Evolutionary conservation across 2,797 vertebrate genomes (phyloP).

Genomic region (Presbytis comata): DNA sequence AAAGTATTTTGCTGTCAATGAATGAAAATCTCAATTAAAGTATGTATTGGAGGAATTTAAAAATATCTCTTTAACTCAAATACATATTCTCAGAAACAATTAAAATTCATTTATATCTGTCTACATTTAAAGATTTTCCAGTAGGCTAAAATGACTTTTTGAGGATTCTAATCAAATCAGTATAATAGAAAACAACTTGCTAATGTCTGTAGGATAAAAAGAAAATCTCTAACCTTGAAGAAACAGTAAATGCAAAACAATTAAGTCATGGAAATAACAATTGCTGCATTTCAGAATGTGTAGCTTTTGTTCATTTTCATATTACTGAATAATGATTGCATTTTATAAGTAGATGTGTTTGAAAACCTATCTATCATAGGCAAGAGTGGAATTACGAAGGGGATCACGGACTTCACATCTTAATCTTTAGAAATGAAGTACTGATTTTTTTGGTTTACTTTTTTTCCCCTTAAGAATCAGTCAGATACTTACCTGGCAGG

Average conservation of each 20-base stretch:
- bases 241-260: slow-evolving; percentile 39
- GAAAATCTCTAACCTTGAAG: slow-evolving; percentile 40
- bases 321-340: not conserved
- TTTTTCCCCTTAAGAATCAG: not conserved
- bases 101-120: slow-evolving; percentile 66
- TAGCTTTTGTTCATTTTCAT: not conserved
- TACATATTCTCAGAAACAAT: slow-evolving; percentile 69
- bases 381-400: not conserved
- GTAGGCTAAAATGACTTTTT: slow-evolving; percentile 67
- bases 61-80: slow-evolving; percentile 58
- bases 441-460: not conserved
- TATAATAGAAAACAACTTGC: slow-evolving; percentile 10
- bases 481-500: not conserved
- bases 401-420: not conserved
- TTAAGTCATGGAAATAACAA: not conserved
- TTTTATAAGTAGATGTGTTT: not conserved
- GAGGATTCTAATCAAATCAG: slow-evolving; percentile 53
- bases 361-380: not conserved
- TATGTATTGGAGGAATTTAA: slow-evolving; percentile 31
- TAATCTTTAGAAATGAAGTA: not conserved
- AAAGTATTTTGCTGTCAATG: slow-evolving; percentile 61
- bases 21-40: slow-evolving; percentile 55
- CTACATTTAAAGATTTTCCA: slow-evolving; percentile 68
- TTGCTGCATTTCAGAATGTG: not conserved
- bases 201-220: slow-evolving; percentile 45